phyloP scores from a whole-genome alignment of 2,888 invertebrate species.

The Drosophila tripunctata region DNA sequence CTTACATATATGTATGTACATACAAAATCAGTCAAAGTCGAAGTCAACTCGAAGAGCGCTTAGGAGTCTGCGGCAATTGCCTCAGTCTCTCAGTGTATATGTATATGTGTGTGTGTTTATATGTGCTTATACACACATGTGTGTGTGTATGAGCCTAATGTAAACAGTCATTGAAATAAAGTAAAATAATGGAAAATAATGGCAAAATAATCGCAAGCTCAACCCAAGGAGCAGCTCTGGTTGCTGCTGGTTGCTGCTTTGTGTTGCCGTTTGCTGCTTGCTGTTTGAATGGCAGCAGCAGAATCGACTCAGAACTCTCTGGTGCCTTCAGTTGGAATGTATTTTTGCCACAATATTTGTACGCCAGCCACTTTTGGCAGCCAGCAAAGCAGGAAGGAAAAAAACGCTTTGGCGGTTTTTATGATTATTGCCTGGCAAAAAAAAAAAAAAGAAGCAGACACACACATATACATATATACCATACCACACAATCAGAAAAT shows the following conservation, averaged over 20 bases:
- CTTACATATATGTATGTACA: not conserved
- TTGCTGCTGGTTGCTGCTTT: constrained; percentile 11
- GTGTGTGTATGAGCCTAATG: constrained; percentile 53
- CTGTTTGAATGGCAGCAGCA: constrained; percentile 17
- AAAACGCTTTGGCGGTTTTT: constrained; percentile 72
- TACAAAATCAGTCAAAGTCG: not conserved
- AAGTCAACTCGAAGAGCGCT: constrained; percentile 38
- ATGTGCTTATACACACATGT: constrained; percentile 16
- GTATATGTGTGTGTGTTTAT: constrained; percentile 9
- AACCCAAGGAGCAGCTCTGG: constrained; percentile 33
- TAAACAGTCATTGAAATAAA: constrained; percentile 81
- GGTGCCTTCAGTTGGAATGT: constrained; percentile 34
- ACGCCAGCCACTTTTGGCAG: constrained; percentile 38
- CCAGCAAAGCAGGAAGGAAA: constrained; percentile 24
- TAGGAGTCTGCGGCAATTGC: constrained; percentile 48
- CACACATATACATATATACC: constrained; percentile 1
- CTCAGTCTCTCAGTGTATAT: constrained; percentile 8
- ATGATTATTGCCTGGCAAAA: constrained; percentile 68
- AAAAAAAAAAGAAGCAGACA: constrained; percentile 25
- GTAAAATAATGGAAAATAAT: constrained; percentile 80
- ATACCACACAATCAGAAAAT: constrained; percentile 41
- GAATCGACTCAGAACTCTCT: not conserved
- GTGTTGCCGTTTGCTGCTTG: constrained; percentile 10
- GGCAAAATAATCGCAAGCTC: constrained; percentile 76
- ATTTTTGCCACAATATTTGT: constrained; percentile 71